These are phyloP conservation scores for Microctonus brassicae DNA, from an alignment of 2,888 invertebrate species.

Conservation along the genomic window DNA sequence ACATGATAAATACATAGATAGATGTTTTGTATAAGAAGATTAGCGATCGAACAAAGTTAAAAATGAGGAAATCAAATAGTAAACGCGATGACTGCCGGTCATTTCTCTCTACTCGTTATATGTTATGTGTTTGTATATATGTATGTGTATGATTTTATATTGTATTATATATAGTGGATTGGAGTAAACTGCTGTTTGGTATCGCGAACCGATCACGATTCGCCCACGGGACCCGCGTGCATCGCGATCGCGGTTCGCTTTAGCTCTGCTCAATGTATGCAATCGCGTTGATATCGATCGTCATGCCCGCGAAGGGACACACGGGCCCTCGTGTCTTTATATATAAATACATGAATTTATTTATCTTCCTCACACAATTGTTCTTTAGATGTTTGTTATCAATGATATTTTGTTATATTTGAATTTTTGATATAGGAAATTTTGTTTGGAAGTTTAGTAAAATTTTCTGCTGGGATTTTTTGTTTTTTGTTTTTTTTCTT, in stretches of 20 bases:
- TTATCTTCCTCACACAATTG: too few species aligned
- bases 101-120: constrained; percentile 7
- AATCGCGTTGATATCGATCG: constrained; percentile 33
- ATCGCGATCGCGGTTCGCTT: constrained; percentile 23
- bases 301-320: constrained; percentile 22
- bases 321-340: not conserved
- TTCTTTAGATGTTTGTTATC: too few species aligned
- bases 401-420: too few species aligned
- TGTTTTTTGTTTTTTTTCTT: too few species aligned
- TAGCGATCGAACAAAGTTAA: too few species aligned
- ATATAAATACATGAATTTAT: not conserved
- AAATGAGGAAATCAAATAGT: too few species aligned
- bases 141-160: not conserved
- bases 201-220: constrained; percentile 50
- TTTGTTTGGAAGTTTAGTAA: too few species aligned
- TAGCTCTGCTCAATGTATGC: constrained; percentile 24
- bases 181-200: constrained; percentile 49
- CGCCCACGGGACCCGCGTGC: constrained; percentile 43
- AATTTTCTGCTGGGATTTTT: too few species aligned
- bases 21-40: too few species aligned
- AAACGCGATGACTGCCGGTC: constrained; percentile 22
- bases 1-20: too few species aligned
- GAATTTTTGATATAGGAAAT: too few species aligned
- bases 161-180: constrained; percentile 38
- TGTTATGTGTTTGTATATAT: constrained; percentile 13